These are phyloP conservation scores for Drosophila persimilis DNA, from an alignment of 1,140 invertebrate genomes.

Conservation along the genomic window DNA sequence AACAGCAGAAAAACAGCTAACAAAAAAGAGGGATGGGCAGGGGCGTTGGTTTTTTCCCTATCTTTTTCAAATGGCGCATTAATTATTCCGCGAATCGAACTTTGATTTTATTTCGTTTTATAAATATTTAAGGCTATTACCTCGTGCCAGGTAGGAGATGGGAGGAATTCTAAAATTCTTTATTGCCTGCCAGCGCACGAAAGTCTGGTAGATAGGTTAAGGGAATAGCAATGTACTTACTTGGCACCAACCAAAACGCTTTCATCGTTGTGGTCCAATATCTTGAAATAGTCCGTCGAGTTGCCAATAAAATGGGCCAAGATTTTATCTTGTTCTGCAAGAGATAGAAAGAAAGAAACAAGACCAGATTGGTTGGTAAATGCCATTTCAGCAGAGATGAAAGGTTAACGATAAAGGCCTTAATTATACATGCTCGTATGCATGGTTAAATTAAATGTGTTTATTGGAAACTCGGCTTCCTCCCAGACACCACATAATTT, in stretches of 20 bases:
- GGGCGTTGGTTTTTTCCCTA: too few species aligned
- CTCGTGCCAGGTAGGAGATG: slow-evolving; percentile 55
- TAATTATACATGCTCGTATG: neutral
- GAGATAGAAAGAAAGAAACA: slow-evolving; percentile 14
- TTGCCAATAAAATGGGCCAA: slow-evolving; percentile 78
- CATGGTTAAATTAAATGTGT: neutral
- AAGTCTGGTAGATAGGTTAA: slow-evolving; percentile 22
- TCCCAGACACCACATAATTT: slow-evolving; percentile 8
- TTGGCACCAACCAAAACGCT: slow-evolving; percentile 84
- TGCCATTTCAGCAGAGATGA: slow-evolving; percentile 3
- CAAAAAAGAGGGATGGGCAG: slow-evolving; percentile 12
- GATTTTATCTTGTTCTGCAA: slow-evolving; percentile 77
- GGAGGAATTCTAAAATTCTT: slow-evolving; percentile 22
- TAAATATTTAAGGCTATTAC: slow-evolving; percentile 44
- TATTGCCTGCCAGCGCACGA: slow-evolving; percentile 33
- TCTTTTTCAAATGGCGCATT: slow-evolving; percentile 47
- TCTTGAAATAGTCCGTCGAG: slow-evolving; percentile 84
- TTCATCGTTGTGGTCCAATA: slow-evolving; percentile 84
- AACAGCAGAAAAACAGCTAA: slow-evolving; percentile 12
- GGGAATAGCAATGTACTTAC: slow-evolving; percentile 57
- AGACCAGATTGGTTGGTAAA: slow-evolving; percentile 2
- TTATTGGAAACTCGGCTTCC: slow-evolving; percentile 10
- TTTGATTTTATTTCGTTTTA: slow-evolving; percentile 27
- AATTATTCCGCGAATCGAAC: slow-evolving; percentile 63
- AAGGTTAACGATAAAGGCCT: neutral